Percentiles rank a stretch among this genome's conserved stretches.
These are phyloP conservation scores for Ericerus pela DNA, from an alignment of 1,140 invertebrate genomes.

Conservation along the genomic window DNA sequence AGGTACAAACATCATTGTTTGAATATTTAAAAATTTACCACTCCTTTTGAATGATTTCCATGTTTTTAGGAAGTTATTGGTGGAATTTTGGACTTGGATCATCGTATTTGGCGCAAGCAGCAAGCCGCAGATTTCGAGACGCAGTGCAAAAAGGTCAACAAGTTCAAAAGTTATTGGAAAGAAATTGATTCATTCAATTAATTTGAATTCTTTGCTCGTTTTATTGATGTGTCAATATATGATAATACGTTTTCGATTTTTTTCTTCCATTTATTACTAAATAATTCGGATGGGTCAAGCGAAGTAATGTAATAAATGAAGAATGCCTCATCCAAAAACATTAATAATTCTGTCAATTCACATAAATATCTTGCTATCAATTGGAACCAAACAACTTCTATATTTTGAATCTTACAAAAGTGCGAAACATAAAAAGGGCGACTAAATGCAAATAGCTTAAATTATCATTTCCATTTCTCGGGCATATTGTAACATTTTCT, in stretches of 20 bases:
- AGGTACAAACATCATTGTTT: conserved; percentile 38
- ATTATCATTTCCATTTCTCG: conserved; percentile 99
- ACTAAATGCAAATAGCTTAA: no score
- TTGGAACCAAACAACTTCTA: no score
- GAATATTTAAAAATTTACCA: conserved; percentile 12
- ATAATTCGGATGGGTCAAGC: no score
- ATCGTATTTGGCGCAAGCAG: conserved; percentile 67
- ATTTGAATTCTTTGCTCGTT: background rate
- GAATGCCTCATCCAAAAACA: no score
- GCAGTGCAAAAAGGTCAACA: conserved; percentile 48
- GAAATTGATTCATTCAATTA: conserved; percentile 38
- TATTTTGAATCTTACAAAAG: no score
- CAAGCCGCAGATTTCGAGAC: conserved; percentile 52
- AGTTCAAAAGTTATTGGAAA: conserved; percentile 49
- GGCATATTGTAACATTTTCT: conserved; percentile 70
- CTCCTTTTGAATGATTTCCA: background rate
- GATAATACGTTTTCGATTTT: no score
- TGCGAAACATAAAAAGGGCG: no score
- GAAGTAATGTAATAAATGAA: no score
- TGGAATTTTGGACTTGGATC: conserved; percentile 81
- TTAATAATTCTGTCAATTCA: no score
- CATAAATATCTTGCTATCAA: no score
- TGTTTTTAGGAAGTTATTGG: conserved; percentile 74
- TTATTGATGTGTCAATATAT: background rate
- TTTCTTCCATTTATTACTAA: no score